Conservation (phyloP, 92 coral and sea anemone genomes). For the Nematostella vectensis region DNA sequence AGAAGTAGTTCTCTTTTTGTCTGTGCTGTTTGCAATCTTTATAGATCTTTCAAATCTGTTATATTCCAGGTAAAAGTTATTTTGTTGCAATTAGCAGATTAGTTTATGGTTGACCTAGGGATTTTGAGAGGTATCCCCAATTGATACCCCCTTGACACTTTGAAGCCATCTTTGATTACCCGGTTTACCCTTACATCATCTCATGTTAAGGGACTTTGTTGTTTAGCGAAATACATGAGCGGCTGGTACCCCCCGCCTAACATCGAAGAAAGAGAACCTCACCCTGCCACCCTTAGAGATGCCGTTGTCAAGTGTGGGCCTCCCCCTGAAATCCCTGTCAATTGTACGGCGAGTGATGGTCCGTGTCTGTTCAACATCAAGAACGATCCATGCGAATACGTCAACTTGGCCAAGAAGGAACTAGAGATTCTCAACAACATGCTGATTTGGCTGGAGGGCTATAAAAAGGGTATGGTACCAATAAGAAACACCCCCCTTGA, state of each 20-base stretch:
- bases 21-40: too few relatives aligned
- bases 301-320: slow-evolving; percentile 64
- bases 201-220: too few relatives aligned
- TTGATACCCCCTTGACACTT: too few relatives aligned
- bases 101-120: too few relatives aligned
- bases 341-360: slow-evolving; percentile 51
- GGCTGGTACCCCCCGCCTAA: slow-evolving; percentile 91
- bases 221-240: slow-evolving; percentile 49
- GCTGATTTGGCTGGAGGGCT: slow-evolving; percentile 56
- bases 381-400: slow-evolving; percentile 75
- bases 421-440: slow-evolving; percentile 37
- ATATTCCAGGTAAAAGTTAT: too few relatives aligned
- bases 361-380: slow-evolving; percentile 66
- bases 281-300: slow-evolving; percentile 38
- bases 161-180: too few relatives aligned
- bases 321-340: slow-evolving; percentile 39
- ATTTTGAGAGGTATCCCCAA: too few relatives aligned
- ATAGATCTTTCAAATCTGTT: too few relatives aligned
- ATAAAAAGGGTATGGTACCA: slow-evolving; percentile 71
- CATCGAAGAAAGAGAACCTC: slow-evolving; percentile 21
- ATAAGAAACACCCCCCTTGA: slow-evolving; percentile 50
- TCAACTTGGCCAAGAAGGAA: slow-evolving; percentile 40
- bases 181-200: too few relatives aligned
- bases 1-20: too few relatives aligned
- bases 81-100: too few relatives aligned